Conservation (phyloP, 2,888 invertebrate species). For the Thereva unica region DNA sequence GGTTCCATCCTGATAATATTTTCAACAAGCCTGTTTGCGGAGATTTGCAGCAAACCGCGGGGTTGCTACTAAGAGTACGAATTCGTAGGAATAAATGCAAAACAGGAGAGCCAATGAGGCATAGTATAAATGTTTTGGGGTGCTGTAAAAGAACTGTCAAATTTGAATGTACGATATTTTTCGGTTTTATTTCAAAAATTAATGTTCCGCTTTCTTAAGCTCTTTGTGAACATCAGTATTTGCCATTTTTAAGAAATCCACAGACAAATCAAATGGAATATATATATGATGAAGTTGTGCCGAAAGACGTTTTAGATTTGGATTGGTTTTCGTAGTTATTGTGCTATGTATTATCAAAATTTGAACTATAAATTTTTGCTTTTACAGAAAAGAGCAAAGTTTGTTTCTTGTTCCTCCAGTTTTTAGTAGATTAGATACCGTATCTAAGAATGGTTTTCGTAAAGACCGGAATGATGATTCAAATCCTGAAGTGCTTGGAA, state of each 20-base stretch:
- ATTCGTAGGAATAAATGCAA: constrained; percentile 61
- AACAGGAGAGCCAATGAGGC: constrained; percentile 46
- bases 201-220: constrained; percentile 61
- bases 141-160: constrained; percentile 50
- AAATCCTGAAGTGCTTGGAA: constrained; percentile 58
- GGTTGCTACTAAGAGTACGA: constrained; percentile 75
- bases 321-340: constrained; percentile 64
- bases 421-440: constrained; percentile 77
- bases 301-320: constrained; percentile 59
- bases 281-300: constrained; percentile 68
- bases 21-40: constrained; percentile 79
- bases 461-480: constrained; percentile 56
- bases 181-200: constrained; percentile 1
- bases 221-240: constrained; percentile 89
- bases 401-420: constrained; percentile 75
- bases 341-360: neutral
- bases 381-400: constrained; percentile 57
- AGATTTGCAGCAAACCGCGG: constrained; percentile 68
- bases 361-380: constrained; percentile 20
- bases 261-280: constrained; percentile 60
- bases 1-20: constrained; percentile 79
- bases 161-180: constrained; percentile 54
- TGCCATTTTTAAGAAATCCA: constrained; percentile 68
- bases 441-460: constrained; percentile 56
- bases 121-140: constrained; percentile 50